Evolutionary conservation across 2,113 vertebrate genomes (phyloP).

Genomic region (Syngnathus scovelli): DNA sequence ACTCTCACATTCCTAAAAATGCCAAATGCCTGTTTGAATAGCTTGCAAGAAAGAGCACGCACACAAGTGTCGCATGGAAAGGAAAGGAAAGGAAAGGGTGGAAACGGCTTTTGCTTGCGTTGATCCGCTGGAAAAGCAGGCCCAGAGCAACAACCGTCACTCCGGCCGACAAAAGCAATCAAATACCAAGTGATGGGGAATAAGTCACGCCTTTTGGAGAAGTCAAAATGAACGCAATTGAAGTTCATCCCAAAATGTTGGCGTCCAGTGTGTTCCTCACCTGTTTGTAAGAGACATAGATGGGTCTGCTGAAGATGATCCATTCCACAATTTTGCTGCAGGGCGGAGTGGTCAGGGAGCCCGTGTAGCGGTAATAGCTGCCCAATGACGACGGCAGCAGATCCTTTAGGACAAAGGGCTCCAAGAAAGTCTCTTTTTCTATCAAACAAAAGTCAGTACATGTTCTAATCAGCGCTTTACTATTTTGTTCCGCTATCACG

Average conservation of each 20-base stretch:
- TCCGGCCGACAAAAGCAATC: constrained; percentile 22
- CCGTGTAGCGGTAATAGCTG: constrained; percentile 91
- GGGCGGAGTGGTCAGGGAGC: constrained; percentile 91
- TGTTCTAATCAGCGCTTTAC: constrained; percentile 22
- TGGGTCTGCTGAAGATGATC: constrained; percentile 86
- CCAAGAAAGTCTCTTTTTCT: constrained; percentile 98
- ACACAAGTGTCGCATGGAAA: constrained; percentile 15
- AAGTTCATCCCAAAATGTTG: not conserved
- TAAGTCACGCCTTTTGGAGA: no score
- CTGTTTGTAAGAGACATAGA: constrained; percentile 91
- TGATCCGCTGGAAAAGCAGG: constrained; percentile 55
- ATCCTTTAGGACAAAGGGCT: constrained; percentile 88
- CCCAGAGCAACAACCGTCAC: constrained; percentile 52
- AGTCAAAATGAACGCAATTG: no score
- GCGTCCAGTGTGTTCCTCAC: constrained; percentile 57
- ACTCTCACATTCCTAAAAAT: not conserved
- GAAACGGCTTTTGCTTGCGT: constrained; percentile 44
- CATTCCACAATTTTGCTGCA: constrained; percentile 95
- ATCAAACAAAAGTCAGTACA: constrained; percentile 28
- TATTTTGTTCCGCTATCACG: not conserved
- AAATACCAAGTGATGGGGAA: not conserved
- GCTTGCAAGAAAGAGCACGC: not conserved
- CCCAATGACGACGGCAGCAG: constrained; percentile 82
- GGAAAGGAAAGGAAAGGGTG: constrained; percentile 28
- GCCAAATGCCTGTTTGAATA: not conserved